phyloP scores from a whole-genome alignment of 2,888 invertebrate species.

The Himalopsyche japonica region DNA sequence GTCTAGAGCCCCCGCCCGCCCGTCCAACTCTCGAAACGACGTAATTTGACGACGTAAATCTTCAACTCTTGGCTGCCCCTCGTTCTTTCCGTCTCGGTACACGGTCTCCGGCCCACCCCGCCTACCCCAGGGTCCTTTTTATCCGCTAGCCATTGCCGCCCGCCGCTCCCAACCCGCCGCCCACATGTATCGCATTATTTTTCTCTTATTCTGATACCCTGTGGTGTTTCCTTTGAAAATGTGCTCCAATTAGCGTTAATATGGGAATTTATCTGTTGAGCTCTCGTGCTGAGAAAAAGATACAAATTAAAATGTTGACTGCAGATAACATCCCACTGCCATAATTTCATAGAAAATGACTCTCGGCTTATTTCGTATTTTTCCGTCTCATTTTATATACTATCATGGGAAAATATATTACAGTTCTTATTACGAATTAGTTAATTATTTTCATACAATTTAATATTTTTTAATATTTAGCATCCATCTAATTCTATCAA shows the following conservation, averaged over 20 bases:
- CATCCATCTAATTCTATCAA: too few relatives aligned
- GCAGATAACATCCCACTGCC: neutral
- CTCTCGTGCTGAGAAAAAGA: neutral
- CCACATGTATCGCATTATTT: conserved; percentile 1
- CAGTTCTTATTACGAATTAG: too few relatives aligned
- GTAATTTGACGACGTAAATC: conserved; percentile 42
- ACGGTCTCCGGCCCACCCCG: conserved; percentile 24
- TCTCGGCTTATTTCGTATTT: neutral
- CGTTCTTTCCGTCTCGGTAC: conserved; percentile 32
- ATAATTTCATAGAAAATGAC: neutral
- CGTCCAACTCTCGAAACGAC: conserved; percentile 24
- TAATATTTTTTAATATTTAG: neutral
- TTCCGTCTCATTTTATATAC: neutral
- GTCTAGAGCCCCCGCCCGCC: neutral
- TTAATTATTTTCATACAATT: too few relatives aligned
- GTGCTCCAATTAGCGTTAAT: conserved; percentile 1
- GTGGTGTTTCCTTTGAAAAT: neutral
- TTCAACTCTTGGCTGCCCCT: conserved; percentile 40
- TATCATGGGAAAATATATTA: neutral
- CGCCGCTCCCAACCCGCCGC: neutral
- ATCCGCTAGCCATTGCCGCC: neutral
- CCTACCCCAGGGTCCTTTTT: conserved; percentile 12
- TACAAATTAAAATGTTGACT: neutral
- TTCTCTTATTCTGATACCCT: neutral
- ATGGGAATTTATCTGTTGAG: neutral